Evolutionary conservation across 2,888 invertebrate species (phyloP).

Genomic region (Anagyrus pseudococci): DNA sequence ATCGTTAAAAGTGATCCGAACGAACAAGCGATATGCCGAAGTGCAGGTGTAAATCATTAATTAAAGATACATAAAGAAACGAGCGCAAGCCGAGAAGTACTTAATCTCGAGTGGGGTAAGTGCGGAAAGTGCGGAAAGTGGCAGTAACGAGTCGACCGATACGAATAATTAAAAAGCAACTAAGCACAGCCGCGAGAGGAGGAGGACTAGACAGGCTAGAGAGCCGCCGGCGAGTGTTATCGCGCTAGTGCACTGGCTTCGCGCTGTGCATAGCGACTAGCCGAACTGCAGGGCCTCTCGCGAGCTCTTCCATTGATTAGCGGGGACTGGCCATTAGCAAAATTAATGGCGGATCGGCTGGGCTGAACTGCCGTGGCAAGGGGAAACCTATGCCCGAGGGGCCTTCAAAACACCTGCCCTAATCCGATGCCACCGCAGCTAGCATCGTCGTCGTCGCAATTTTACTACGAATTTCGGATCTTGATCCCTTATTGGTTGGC

Average conservation of each 20-base stretch:
- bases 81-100: not conserved
- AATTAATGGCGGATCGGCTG: slow-evolving; percentile 51
- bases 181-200: not conserved
- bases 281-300: too few relatives aligned
- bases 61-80: not conserved
- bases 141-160: not conserved
- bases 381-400: not conserved
- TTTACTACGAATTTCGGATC: not conserved
- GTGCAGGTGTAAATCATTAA: not conserved
- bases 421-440: too few relatives aligned
- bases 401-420: slow-evolving; percentile 9
- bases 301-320: slow-evolving; percentile 54
- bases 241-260: too few relatives aligned
- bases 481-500: too few relatives aligned
- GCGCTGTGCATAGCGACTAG: too few relatives aligned
- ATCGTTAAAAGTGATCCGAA: not conserved
- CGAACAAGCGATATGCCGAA: not conserved
- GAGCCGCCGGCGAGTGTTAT: too few relatives aligned
- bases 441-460: not conserved
- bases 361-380: slow-evolving; percentile 43
- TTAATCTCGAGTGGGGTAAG: not conserved
- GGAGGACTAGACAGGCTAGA: not conserved
- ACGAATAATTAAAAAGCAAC: not conserved
- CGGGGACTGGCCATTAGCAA: slow-evolving; percentile 51
- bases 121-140: not conserved